Conservation (phyloP, 2,797 vertebrate genomes). For the Sebastiscus tertius region DNA sequence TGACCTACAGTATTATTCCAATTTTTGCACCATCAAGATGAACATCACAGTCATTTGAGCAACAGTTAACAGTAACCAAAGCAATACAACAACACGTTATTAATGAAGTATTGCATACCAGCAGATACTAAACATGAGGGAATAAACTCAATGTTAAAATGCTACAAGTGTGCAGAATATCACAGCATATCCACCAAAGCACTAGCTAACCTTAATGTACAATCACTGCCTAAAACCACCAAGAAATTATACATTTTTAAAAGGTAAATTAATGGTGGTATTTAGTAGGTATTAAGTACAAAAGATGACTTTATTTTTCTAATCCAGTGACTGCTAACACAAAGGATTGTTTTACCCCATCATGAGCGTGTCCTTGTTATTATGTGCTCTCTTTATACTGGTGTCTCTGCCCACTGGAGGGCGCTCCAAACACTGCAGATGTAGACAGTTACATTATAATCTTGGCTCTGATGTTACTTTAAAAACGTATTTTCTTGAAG, state of each 20-base stretch:
- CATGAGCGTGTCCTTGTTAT: background rate
- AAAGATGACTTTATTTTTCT: background rate
- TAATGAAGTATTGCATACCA: background rate
- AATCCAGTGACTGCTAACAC: background rate
- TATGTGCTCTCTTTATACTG: background rate
- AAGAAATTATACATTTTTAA: background rate
- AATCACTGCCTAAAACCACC: constrained; percentile 5
- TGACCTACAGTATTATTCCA: background rate
- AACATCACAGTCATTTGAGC: constrained; percentile 18
- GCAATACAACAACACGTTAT: constrained; percentile 1
- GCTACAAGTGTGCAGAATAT: constrained; percentile 13
- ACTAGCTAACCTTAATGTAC: background rate
- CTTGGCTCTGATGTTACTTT: background rate
- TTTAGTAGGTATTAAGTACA: background rate
- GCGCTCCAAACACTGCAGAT: background rate
- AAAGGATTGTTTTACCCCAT: background rate
- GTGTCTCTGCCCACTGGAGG: background rate
- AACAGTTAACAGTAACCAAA: constrained; percentile 31
- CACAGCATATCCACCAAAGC: constrained; percentile 10
- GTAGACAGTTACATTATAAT: background rate
- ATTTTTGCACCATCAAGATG: constrained; percentile 4
- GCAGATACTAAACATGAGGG: background rate
- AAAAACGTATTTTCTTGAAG: background rate
- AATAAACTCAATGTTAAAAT: background rate
- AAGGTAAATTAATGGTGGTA: background rate